Evolutionary conservation across 2,113 vertebrate species (phyloP).

Genomic region (Eolophus roseicapilla): DNA sequence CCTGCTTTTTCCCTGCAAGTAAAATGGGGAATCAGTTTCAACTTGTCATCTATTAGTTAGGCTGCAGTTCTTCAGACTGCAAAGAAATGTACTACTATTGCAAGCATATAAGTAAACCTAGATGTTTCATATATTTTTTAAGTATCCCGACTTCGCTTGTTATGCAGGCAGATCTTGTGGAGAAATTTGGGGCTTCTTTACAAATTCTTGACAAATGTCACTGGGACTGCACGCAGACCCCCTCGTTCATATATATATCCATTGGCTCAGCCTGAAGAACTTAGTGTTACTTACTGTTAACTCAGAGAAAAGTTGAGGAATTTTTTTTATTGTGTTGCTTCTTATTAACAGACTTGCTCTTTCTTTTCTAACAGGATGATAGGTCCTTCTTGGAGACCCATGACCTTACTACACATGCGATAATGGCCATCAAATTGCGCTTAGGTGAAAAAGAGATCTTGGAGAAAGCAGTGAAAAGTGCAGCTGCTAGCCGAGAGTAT

Average conservation of each 20-base stretch:
- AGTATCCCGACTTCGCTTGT: neutral
- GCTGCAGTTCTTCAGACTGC: neutral
- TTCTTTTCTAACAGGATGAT: slow-evolving; percentile 80
- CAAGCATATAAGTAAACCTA: neutral
- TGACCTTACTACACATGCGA: slow-evolving; percentile 80
- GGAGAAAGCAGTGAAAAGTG: slow-evolving; percentile 82
- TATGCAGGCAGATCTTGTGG: neutral
- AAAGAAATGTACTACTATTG: neutral
- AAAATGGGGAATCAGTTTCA: slow-evolving; percentile 23
- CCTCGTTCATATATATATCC: neutral
- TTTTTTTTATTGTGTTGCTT: neutral
- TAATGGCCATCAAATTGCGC: slow-evolving; percentile 87
- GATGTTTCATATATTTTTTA: neutral
- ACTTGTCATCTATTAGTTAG: neutral
- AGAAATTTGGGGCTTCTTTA: neutral
- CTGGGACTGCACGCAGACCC: neutral
- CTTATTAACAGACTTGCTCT: neutral
- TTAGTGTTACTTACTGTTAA: neutral
- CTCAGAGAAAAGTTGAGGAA: neutral
- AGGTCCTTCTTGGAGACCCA: slow-evolving; percentile 80
- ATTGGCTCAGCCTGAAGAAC: neutral
- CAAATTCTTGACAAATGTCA: neutral
- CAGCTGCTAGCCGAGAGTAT: slow-evolving; percentile 78
- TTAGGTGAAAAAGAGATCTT: slow-evolving; percentile 96
- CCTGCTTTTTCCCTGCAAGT: slow-evolving; percentile 36